A percentile compares a stretch with the other conserved stretches of the same genome.
Evolutionary conservation across 2,888 invertebrate species (phyloP).

Genomic region (Nipponacmea schrenckii): DNA sequence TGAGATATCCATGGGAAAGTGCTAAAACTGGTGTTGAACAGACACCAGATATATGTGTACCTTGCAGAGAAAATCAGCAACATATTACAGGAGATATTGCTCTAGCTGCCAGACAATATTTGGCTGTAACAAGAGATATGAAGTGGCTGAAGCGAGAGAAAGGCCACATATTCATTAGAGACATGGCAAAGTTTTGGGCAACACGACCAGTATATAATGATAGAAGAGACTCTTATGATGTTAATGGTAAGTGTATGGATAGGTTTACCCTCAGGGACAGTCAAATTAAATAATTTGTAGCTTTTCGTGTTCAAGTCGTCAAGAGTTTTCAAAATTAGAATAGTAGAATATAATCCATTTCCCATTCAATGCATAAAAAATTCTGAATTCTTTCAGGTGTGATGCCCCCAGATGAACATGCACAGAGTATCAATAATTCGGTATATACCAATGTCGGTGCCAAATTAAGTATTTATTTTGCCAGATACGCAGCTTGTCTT

Average conservation of each 20-base stretch:
- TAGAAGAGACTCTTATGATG: conserved; percentile 46
- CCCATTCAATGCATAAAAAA: too few species aligned
- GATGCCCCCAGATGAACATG: conserved; percentile 48
- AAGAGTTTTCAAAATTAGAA: too few species aligned
- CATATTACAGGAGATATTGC: conserved; percentile 60
- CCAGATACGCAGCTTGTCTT: conserved; percentile 30
- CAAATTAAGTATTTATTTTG: conserved; percentile 25
- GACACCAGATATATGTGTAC: conserved; percentile 30
- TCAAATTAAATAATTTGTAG: too few species aligned
- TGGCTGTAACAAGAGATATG: conserved; percentile 53
- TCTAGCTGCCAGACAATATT: conserved; percentile 57
- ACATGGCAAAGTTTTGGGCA: conserved; percentile 59
- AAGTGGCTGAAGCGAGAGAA: conserved; percentile 44
- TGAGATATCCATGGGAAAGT: conserved; percentile 47
- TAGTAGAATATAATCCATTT: too few species aligned
- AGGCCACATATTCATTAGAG: conserved; percentile 49
- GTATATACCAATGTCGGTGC: conserved; percentile 37
- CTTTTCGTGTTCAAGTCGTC: too few species aligned
- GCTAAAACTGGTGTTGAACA: conserved; percentile 45
- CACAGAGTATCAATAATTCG: conserved; percentile 34
- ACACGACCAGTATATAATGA: conserved; percentile 41
- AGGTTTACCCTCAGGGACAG: too few species aligned
- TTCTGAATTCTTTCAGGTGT: too few species aligned
- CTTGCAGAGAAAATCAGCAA: conserved; percentile 33
- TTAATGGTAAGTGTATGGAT: conserved; percentile 42